phyloP scores from a whole-genome alignment of 1,140 invertebrate genomes.

The Antheraea mylitta region DNA sequence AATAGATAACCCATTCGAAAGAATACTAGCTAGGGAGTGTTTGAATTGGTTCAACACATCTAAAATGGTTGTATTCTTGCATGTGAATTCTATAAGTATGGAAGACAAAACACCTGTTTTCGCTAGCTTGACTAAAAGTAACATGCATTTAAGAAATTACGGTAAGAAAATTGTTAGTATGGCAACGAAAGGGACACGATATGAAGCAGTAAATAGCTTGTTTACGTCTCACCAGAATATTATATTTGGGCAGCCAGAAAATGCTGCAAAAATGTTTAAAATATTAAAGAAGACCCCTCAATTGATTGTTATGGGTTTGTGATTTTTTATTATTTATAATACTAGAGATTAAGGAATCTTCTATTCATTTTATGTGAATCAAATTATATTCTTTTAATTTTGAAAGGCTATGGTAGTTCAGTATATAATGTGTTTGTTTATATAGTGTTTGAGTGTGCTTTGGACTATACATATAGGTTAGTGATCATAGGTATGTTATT shows the following conservation, averaged over 20 bases:
- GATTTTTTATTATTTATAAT: too few species aligned
- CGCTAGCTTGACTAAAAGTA: slow-evolving; percentile 80
- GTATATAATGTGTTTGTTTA: too few species aligned
- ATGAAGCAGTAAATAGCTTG: slow-evolving; percentile 80
- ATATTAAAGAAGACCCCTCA: too few species aligned
- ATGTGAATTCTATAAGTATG: slow-evolving; percentile 83
- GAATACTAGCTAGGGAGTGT: slow-evolving; percentile 84
- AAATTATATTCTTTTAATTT: too few species aligned
- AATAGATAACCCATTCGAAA: slow-evolving; percentile 83
- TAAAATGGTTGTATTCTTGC: slow-evolving; percentile 84
- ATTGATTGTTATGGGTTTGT: too few species aligned
- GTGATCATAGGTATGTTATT: too few species aligned
- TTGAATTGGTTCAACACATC: slow-evolving; percentile 84
- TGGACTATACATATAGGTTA: too few species aligned
- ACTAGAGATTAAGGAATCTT: too few species aligned
- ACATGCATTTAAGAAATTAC: slow-evolving; percentile 84
- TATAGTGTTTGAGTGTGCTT: too few species aligned
- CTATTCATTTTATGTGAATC: too few species aligned
- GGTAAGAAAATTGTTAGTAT: slow-evolving; percentile 79
- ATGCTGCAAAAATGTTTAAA: slow-evolving; percentile 68
- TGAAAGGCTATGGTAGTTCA: too few species aligned
- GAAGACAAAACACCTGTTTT: slow-evolving; percentile 81
- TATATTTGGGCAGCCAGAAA: slow-evolving; percentile 82
- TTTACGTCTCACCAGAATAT: slow-evolving; percentile 80
- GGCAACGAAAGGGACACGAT: slow-evolving; percentile 81